Percentiles rank a stretch among this genome's conserved stretches.
Conservation (phyloP, 2,888 invertebrate species). For the Lysandra bellargus region DNA sequence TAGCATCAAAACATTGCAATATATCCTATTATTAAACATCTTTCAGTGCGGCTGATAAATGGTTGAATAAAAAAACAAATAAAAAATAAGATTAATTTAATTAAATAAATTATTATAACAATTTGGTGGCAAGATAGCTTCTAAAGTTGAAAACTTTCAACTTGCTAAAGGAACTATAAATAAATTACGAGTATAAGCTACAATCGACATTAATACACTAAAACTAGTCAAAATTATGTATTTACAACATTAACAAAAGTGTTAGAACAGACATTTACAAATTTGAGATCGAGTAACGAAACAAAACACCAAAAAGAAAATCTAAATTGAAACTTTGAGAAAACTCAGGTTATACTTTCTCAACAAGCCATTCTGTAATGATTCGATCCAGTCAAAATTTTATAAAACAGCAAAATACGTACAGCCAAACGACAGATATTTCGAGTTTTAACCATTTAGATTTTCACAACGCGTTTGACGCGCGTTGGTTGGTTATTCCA, state of each 20-base stretch:
- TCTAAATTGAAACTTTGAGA: neutral
- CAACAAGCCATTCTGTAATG: no score
- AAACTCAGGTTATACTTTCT: no score
- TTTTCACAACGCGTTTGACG: no score
- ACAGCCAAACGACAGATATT: no score
- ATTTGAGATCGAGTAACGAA: neutral
- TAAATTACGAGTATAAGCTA: constrained; percentile 24
- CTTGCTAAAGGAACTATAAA: constrained; percentile 63
- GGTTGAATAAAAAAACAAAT: constrained; percentile 32
- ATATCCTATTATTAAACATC: no score
- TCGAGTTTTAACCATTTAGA: no score
- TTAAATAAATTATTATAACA: constrained; percentile 67
- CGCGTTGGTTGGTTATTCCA: no score
- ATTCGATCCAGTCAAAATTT: no score
- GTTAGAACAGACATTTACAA: neutral
- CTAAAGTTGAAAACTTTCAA: constrained; percentile 55
- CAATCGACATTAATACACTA: constrained; percentile 25
- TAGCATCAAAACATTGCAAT: no score
- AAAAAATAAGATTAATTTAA: constrained; percentile 49
- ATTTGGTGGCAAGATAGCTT: constrained; percentile 79
- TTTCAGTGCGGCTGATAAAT: neutral
- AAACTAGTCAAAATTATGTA: constrained; percentile 12
- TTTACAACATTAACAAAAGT: constrained; percentile 17
- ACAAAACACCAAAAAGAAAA: neutral
- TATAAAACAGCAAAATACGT: no score